Evolutionary conservation across 2,888 invertebrate genomes (phyloP), one percentile per base, ranked within the genome.

Genomic region (Conops quadrifasciatus): DNA sequence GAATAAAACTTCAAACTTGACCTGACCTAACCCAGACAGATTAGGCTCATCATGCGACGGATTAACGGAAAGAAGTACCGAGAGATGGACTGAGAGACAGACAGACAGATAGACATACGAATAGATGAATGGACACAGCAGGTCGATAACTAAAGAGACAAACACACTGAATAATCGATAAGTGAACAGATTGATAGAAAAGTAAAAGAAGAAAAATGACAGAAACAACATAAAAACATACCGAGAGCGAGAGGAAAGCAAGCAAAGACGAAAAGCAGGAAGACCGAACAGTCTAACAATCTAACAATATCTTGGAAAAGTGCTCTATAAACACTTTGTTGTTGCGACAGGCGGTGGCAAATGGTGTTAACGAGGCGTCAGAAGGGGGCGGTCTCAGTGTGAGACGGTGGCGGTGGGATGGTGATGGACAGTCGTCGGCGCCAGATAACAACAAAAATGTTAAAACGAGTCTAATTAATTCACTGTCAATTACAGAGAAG

Each of bases 401-500:
- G 36, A 36, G 36, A 9, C 36, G 9, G 36, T 4, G 1, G 19
- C 4, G 36, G 9, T 9, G 36, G 4, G 9, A 19, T 49, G 1
- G 21, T 21, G 21, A 21, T 19, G 53, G 21, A 53, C 21, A 1
- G 53, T 21, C 0, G 1, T 21, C 4, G 53, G 21, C 19, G 21
- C 19, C n/a, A 53, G 53, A 53, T 1, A 21, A n/a, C 53, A 56
- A 56, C 66, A 56, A 56, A 45, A 68, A 30, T 15, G 62, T 24
- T 53, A 36, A 36, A 67, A 9, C 36, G 47, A 56, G 49, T 69
- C 73, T 73, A 72, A 73, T 73, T 73, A 73, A 73, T 73, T 73
- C 72, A 70, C 73, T 72, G 73, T 73, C 73, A 73, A 71, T 73
- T 73, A 70, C 71, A 63, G 49, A 36, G 63, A 72, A 73, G 70